A percentile compares a stretch with the other conserved stretches of the same genome.
These are phyloP conservation scores for Bovichtus variegatus DNA, from an alignment of 2,797 vertebrate species.

Conservation along the genomic window DNA sequence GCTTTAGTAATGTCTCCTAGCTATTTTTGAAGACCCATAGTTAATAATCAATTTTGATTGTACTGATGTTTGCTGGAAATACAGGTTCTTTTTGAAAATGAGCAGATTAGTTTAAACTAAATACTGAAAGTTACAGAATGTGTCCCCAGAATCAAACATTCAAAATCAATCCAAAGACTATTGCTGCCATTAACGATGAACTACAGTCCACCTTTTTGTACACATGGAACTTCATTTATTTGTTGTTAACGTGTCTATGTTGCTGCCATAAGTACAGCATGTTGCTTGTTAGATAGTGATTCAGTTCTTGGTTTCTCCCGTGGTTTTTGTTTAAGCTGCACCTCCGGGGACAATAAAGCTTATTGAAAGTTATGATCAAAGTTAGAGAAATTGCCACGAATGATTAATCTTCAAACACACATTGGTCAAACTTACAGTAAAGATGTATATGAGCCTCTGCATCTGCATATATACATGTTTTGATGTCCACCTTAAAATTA, in stretches of 20 bases:
- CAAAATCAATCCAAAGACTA: too few species aligned
- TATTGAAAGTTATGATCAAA: not conserved
- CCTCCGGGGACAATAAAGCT: too few species aligned
- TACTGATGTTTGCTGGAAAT: not conserved
- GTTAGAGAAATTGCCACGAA: not conserved
- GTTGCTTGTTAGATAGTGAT: too few species aligned
- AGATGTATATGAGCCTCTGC: not conserved
- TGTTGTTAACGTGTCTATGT: too few species aligned
- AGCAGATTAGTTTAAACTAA: not conserved
- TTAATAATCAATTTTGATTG: not conserved
- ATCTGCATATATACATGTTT: not conserved
- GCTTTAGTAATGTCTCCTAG: not conserved
- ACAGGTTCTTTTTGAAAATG: not conserved
- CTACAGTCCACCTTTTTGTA: too few species aligned
- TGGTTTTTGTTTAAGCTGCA: too few species aligned
- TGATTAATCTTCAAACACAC: not conserved
- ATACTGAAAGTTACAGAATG: too few species aligned
- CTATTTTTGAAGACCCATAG: not conserved
- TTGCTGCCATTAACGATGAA: too few species aligned
- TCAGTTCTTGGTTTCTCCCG: too few species aligned
- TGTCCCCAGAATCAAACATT: not conserved
- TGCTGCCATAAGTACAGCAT: too few species aligned
- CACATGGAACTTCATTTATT: too few species aligned
- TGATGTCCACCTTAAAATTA: not conserved
- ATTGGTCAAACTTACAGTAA: not conserved